Conservation (phyloP, 2,113 vertebrate genomes). For the Anarhynchus alexandrinus region DNA sequence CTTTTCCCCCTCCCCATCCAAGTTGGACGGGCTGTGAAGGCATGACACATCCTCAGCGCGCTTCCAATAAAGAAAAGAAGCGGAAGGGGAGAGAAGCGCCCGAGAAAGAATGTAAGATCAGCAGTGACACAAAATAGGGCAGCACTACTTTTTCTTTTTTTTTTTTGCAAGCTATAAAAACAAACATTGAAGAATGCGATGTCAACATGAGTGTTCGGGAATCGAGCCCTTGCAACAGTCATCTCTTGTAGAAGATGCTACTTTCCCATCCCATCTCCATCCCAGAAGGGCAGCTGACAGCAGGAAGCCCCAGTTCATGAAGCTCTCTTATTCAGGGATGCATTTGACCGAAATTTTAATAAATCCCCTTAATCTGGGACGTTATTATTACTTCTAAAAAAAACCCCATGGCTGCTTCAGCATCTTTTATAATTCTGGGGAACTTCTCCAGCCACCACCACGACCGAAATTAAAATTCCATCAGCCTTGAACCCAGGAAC, state of each 20-base stretch:
- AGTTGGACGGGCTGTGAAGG: not conserved
- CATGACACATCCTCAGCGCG: not conserved
- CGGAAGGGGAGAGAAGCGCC: not conserved
- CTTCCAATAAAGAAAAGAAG: not conserved
- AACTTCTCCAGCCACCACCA: not conserved
- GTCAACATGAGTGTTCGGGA: not conserved
- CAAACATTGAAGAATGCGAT: not conserved
- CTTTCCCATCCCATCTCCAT: not conserved
- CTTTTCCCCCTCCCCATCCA: not conserved
- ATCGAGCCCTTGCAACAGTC: not conserved
- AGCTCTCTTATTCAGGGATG: not conserved
- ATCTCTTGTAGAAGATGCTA: not conserved
- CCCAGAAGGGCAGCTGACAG: not conserved
- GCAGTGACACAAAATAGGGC: conserved; percentile 10
- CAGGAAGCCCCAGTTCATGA: not conserved
- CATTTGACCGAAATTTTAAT: not conserved
- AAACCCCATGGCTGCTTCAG: not conserved
- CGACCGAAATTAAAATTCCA: conserved; percentile 16
- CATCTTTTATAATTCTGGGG: not conserved
- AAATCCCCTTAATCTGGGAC: not conserved
- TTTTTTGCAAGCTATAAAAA: not conserved
- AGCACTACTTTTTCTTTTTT: not conserved
- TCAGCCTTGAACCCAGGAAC: not conserved
- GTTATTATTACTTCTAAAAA: not conserved
- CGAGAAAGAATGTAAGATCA: not conserved